phyloP scores from a whole-genome alignment of 2,113 vertebrate genomes.

The Sardina pilchardus region DNA sequence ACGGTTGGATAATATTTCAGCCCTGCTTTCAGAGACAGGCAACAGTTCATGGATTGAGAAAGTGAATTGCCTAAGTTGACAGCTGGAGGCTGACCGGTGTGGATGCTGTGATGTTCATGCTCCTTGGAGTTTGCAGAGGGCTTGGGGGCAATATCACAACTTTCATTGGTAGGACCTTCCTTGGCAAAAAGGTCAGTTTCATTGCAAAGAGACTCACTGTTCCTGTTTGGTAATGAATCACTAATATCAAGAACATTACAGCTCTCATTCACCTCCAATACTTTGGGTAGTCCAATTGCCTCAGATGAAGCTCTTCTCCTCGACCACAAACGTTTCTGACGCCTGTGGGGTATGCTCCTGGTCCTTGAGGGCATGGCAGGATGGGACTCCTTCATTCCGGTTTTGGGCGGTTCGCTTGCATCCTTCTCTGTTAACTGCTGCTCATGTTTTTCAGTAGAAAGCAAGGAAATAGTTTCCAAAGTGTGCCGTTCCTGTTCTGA shows the following conservation, averaged over 20 bases:
- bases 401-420: background rate
- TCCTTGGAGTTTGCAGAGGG: conserved; percentile 38
- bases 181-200: background rate
- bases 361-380: conserved; percentile 55
- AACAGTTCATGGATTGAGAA: conserved; percentile 1
- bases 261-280: background rate
- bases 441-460: background rate
- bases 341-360: conserved; percentile 44
- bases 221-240: background rate
- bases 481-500: conserved; percentile 49
- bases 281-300: conserved; percentile 8
- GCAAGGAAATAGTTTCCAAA: conserved; percentile 40
- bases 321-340: background rate
- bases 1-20: conserved; percentile 74
- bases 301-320: background rate
- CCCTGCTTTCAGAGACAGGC: conserved; percentile 52
- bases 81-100: conserved; percentile 31
- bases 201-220: background rate
- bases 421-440: background rate
- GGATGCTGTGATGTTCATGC: conserved; percentile 28
- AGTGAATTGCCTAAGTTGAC: background rate
- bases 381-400: background rate
- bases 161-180: background rate
- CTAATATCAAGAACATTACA: background rate
- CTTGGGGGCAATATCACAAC: conserved; percentile 6